Base-by-base conservation (phyloP, 2,888 invertebrate species). In the Syrphus vitripennis region DNA sequence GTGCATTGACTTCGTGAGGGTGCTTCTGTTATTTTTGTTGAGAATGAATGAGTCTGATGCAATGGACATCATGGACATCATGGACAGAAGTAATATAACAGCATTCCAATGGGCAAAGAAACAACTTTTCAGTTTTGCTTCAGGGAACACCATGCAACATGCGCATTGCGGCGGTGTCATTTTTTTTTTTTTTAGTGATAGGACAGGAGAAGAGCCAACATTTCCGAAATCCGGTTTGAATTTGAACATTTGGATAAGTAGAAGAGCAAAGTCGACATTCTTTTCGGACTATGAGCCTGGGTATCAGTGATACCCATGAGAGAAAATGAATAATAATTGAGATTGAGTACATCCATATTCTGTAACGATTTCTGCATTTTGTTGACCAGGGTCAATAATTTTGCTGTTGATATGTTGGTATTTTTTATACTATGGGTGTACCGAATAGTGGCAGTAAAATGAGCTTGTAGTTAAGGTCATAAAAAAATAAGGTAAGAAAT, bases 141-240 rank as follows among this genome's bases (percentile, higher is more conserved):
- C 59, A 76, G 71, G 26, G 34, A 48, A 34, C 59, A 67, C 34
- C 59, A 19, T 31, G 7, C 21, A n/a, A n/a, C 6, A 21, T 16
- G 42, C 5, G n/a, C 24, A n/a, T 31, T 48, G 16, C 19, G 34
- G 14, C n/a, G 6, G 45, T 24, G 14, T 55, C 31, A 48, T 21
- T 50, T n/a, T n/a, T n/a, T n/a, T n/a, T n/a, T n/a, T n/a, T n/a
- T n/a, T 50, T 4, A 67, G 14, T 50, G 31, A 63, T 63, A 42
- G 9, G n/a, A n/a, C n/a, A n/a, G n/a, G 42, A 65, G 29, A 7
- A 16, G 19, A 16, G 12, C 6, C n/a, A 45, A 63, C 34, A 45
- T 42, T 53, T 81, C 63, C 37, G 75, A 19, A 67, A 81, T 81
- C 75, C 75, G 53, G 81, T 81, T 81, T 81, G 26, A 29, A n/a